phyloP scores from a whole-genome alignment of 2,113 vertebrate species.

The Platysternon megacephalum region DNA sequence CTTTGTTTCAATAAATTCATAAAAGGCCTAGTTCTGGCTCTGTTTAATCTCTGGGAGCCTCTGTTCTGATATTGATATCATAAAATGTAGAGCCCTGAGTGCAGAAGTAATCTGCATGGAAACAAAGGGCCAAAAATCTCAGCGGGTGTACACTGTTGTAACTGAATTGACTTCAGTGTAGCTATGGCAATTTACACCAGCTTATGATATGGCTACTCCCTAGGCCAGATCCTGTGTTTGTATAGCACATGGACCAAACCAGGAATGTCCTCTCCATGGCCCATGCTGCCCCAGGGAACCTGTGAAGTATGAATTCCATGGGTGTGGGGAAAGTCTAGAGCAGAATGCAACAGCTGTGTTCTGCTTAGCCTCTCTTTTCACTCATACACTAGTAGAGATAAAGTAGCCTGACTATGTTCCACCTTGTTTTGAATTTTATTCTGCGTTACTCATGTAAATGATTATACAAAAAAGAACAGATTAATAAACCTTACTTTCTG shows the following conservation, averaged over 20 bases:
- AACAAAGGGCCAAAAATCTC: not conserved
- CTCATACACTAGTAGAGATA: fast-evolving
- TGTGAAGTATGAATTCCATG: not conserved
- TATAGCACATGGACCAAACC: not conserved
- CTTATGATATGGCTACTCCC: fast-evolving
- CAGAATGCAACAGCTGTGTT: not conserved
- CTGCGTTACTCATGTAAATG: not conserved
- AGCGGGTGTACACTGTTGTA: not conserved
- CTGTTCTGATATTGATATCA: not conserved
- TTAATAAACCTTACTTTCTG: not conserved
- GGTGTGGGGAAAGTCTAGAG: not conserved
- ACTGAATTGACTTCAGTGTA: fast-evolving
- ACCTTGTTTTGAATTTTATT: not conserved
- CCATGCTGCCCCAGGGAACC: not conserved
- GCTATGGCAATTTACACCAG: fast-evolving
- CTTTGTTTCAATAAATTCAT: not conserved
- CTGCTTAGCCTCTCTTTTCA: fast-evolving
- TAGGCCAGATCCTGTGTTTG: not conserved
- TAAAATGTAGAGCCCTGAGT: not conserved
- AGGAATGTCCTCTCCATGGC: not conserved
- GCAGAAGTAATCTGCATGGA: not conserved
- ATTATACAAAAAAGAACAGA: not conserved
- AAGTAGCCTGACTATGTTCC: not conserved
- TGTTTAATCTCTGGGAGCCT: not conserved
- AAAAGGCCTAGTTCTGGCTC: not conserved